Evolutionary conservation across 1,140 invertebrate genomes (phyloP).

Genomic region (Bombus superbus): DNA sequence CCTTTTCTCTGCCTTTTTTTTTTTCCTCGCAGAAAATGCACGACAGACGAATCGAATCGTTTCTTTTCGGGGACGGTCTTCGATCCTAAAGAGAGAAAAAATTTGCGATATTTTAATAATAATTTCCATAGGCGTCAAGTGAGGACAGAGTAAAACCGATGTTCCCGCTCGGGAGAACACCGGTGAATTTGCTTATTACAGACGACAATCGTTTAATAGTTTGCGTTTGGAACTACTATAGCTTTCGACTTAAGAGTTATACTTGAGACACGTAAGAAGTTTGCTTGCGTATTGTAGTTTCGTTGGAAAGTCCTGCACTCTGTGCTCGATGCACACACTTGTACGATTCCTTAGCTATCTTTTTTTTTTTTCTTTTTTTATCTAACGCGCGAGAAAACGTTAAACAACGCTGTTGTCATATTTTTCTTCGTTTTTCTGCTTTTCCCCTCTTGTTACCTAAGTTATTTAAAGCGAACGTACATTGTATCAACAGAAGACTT

Average conservation of each 20-base stretch:
- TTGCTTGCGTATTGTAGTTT: slow-evolving; percentile 12
- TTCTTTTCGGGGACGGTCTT: slow-evolving; percentile 54
- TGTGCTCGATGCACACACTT: slow-evolving; percentile 17
- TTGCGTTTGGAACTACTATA: not conserved
- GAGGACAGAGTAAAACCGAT: slow-evolving; percentile 32
- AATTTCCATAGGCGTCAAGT: slow-evolving; percentile 30
- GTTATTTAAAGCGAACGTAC: slow-evolving; percentile 4
- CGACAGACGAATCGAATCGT: slow-evolving; percentile 14
- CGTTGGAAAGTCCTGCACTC: slow-evolving; percentile 48
- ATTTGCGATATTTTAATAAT: slow-evolving; percentile 37
- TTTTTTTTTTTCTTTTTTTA: not conserved
- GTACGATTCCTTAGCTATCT: slow-evolving; percentile 11
- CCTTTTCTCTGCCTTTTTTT: slow-evolving; percentile 19
- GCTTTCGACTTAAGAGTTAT: slow-evolving; percentile 25
- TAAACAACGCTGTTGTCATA: not conserved
- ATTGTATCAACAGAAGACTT: slow-evolving; percentile 34
- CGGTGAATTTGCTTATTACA: slow-evolving; percentile 8
- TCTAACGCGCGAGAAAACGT: not conserved
- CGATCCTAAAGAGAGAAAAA: slow-evolving; percentile 54
- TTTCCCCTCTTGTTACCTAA: not conserved
- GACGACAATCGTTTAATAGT: slow-evolving; percentile 1
- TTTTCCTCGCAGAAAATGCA: slow-evolving; percentile 26
- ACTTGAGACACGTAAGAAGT: slow-evolving; percentile 30
- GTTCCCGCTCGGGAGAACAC: not conserved
- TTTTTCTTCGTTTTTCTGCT: not conserved